phyloP scores from a whole-genome alignment of 2,888 invertebrate genomes.

The Chalcis sispes region DNA sequence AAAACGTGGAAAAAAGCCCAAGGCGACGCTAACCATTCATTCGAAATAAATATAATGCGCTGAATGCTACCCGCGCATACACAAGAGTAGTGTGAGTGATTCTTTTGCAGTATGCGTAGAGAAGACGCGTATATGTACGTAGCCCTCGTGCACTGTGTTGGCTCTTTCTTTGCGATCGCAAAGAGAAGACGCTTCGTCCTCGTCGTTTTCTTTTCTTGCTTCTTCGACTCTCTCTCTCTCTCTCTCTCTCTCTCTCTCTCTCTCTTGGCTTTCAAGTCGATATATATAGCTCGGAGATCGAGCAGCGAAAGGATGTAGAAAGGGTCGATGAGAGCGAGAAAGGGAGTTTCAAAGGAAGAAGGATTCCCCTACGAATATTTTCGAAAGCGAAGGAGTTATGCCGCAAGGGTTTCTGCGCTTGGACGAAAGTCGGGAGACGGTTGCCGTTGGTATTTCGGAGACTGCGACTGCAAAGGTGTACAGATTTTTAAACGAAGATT shows the following conservation, averaged over 20 bases:
- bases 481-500: too few species aligned
- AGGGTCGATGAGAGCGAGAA: background rate
- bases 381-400: background rate
- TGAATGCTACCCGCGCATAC: too few species aligned
- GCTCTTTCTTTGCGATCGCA: slow-evolving; percentile 18
- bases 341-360: background rate
- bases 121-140: background rate
- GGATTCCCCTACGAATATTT: background rate
- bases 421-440: background rate
- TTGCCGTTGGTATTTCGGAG: too few species aligned
- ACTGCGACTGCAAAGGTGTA: too few species aligned
- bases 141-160: background rate
- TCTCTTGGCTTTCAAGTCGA: slow-evolving; percentile 39
- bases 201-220: slow-evolving; percentile 28
- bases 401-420: background rate
- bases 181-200: slow-evolving; percentile 22
- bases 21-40: too few species aligned
- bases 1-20: too few species aligned
- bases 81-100: too few species aligned
- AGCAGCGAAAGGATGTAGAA: background rate
- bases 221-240: slow-evolving; percentile 33
- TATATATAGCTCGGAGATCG: background rate
- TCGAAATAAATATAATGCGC: too few species aligned
- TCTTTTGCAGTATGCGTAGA: too few species aligned
- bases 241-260: slow-evolving; percentile 41